These are phyloP conservation scores for Diplogasteroides magnus DNA, from an alignment of 1,140 invertebrate species.

Conservation along the genomic window DNA sequence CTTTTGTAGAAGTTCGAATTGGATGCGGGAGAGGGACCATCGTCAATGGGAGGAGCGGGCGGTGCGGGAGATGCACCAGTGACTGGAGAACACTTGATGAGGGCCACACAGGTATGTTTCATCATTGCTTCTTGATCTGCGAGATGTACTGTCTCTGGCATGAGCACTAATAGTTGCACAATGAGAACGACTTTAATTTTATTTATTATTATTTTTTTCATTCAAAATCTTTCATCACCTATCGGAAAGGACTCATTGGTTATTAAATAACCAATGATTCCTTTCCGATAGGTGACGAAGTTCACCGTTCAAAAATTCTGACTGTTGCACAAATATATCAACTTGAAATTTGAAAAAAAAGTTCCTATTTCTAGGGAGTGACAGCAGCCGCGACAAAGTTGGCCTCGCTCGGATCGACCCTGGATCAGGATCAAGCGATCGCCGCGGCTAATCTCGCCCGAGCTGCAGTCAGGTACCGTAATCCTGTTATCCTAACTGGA, in stretches of 20 bases:
- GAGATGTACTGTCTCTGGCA: too few species aligned
- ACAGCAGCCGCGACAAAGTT: not conserved
- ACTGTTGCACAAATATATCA: too few species aligned
- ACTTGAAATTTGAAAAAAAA: too few species aligned
- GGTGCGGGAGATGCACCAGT: not conserved
- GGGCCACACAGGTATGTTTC: not conserved
- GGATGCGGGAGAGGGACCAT: not conserved
- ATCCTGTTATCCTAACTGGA: not conserved
- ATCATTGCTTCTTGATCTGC: too few species aligned
- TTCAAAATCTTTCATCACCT: too few species aligned
- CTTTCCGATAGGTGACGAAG: too few species aligned
- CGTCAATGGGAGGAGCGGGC: not conserved
- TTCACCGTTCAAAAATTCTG: too few species aligned
- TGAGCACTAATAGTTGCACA: too few species aligned
- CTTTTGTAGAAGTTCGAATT: not conserved
- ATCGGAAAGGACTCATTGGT: too few species aligned
- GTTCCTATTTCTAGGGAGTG: not conserved
- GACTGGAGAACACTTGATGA: conserved; percentile 32
- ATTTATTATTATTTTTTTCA: too few species aligned
- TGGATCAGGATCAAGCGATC: conserved; percentile 90
- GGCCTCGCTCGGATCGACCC: conserved; percentile 84
- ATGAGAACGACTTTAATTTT: too few species aligned
- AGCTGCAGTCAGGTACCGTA: conserved; percentile 68
- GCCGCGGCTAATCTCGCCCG: conserved; percentile 90
- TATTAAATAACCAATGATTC: too few species aligned